These are phyloP conservation scores for Centropus bengalensis DNA, from an alignment of 2,113 vertebrate species.

Conservation along the genomic window DNA sequence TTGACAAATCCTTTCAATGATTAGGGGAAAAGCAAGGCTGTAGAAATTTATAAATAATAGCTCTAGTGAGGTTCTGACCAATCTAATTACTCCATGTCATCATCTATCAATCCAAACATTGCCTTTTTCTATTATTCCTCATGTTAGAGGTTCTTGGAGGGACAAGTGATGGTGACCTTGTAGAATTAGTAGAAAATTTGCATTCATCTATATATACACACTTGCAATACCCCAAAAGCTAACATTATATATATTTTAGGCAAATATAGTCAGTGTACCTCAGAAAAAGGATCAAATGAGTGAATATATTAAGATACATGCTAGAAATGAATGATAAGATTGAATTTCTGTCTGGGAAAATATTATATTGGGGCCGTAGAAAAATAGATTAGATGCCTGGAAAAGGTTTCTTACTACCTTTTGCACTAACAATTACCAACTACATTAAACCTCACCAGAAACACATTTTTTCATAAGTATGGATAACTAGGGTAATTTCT, in stretches of 20 bases:
- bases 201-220: background rate
- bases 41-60: slow-evolving; percentile 60
- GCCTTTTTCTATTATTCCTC: slow-evolving; percentile 1
- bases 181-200: background rate
- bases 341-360: background rate
- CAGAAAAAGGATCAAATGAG: background rate
- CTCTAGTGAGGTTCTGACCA: slow-evolving; percentile 33
- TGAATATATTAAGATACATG: background rate
- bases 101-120: slow-evolving; percentile 45
- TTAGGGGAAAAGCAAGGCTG: slow-evolving; percentile 26
- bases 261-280: background rate
- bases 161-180: slow-evolving; percentile 22
- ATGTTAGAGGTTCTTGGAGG: background rate
- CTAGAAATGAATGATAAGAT: background rate
- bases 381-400: slow-evolving; percentile 2
- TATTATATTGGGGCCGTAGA: background rate
- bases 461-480: slow-evolving; percentile 38
- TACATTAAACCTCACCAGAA: slow-evolving; percentile 21
- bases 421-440: background rate
- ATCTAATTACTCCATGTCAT: slow-evolving; percentile 57
- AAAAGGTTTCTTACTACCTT: background rate
- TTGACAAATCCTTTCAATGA: slow-evolving; percentile 61
- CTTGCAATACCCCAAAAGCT: background rate
- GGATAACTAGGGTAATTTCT: slow-evolving; percentile 41
- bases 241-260: background rate